Evolutionary conservation across 23 tunicate genomes (phyloP), one percentile per base, ranked within the genome.

Genomic region (Styela plicata): DNA sequence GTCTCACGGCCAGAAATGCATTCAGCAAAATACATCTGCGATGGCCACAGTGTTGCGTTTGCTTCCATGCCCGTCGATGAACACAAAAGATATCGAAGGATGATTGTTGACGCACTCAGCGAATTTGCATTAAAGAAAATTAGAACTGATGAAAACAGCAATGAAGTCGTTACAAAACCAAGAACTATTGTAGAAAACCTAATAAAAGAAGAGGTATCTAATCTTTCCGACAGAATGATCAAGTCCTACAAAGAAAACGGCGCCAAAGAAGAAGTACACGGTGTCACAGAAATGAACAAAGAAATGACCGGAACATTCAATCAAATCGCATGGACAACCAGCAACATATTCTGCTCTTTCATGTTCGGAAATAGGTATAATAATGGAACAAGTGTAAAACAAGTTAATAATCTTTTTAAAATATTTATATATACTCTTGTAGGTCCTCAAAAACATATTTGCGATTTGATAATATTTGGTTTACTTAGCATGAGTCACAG

Each of bases 41-140:
- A 64, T 27, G 94, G 94, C 7, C 80, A 80, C 32, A 89, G 88
- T 63, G 74, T 89, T 64, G 80, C 81, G 24, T 83, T 89, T 37
- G 73, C 78, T 13, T 23, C 33, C 1, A 74, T 84, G 78, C 52
- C 80, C 20, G 83, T 74, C 2, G 70, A 66, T 1, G 80, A 79
- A 2, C 94, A 89, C 62, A 73, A 74, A 27, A 65, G 74, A 52
- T 66, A 73, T 44, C 76, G 83, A 34, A 36, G 73, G 57, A 34
- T 89, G 3, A 73, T 78, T 13, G 36, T 89, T 16, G 64, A 67
- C 62, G 94, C 88, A 1, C 62, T 89, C 1, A 83, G 70, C 20
- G 24, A 65, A 3, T 73, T 37, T 61, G 94, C 88, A 21, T 32
- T 89, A 0, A 73, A 70, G 1, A 73, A 84, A 74, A 68, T 44